Conservation (phyloP, 2,797 vertebrate genomes). For the Tenualosa thibaudeaui region DNA sequence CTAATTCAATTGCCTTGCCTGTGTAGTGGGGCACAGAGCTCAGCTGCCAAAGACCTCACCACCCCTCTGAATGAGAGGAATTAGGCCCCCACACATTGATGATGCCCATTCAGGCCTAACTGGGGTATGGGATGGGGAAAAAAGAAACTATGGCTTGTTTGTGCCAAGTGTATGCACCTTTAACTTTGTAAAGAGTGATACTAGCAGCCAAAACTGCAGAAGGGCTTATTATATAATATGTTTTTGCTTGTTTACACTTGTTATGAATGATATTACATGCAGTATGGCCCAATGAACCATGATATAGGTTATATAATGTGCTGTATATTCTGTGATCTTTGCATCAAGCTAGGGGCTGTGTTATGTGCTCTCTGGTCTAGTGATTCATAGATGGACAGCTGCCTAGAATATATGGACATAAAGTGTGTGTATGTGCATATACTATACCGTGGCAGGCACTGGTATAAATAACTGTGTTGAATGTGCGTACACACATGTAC, state of each 20-base stretch:
- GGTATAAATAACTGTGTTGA: neutral
- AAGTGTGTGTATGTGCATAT: neutral
- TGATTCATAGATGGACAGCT: neutral
- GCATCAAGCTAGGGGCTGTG: neutral
- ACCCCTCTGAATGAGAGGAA: neutral
- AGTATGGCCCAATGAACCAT: neutral
- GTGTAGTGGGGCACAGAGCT: conserved; percentile 36
- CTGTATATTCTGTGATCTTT: neutral
- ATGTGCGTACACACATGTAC: neutral
- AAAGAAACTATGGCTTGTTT: neutral
- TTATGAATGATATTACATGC: neutral
- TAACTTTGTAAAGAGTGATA: neutral
- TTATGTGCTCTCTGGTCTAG: neutral
- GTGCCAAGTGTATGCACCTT: neutral
- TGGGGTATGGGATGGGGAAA: neutral
- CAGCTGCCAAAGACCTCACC: conserved; percentile 50
- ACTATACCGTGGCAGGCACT: neutral
- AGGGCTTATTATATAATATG: neutral
- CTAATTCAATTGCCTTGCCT: conserved; percentile 36
- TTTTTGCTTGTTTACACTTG: neutral
- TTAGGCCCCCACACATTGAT: neutral
- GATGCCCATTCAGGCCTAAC: neutral
- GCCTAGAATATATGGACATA: neutral
- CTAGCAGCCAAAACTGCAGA: neutral
- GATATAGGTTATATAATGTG: neutral